Base-by-base conservation (phyloP, 2,888 invertebrate genomes). In the Anthrax anthrax region DNA sequence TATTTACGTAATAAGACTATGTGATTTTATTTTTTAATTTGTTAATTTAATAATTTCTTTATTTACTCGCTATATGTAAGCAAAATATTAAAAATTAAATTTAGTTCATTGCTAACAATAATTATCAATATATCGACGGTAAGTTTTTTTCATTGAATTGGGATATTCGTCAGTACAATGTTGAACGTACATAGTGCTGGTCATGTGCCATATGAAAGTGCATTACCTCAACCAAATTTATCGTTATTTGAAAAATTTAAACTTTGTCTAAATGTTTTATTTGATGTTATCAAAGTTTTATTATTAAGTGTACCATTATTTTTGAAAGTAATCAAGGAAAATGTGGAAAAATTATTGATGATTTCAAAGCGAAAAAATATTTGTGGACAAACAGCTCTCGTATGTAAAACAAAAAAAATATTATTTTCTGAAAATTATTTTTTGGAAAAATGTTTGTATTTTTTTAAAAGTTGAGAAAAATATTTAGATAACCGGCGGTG, bases 401-500 rank as follows among this genome's bases (percentile, higher is more conserved):
- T 49, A 45, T 19, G 27, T 38, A 10, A 17, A n/a, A 13, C 16
- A 5, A 39, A 23, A 23, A 23, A 8, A 23, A 23, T 23, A 6
- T 23, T 23, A 6, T 23, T 23, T 23, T 18, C 16, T n/a, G n/a
- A n/a, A n/a, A n/a, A 34, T 34, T 34, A 14, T 34, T 34, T 14
- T 4, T 14, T 34, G n/a, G 4, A 8, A 14, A 34, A 34, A 9
- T 34, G 12, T 8, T 8, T 34, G 6, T 9, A 27, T 16, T 18
- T 23, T 16, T 16, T 14, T 18, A 43, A 23, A n/a, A 18, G n/a
- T 39, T 39, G 29, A 8, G 18, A 12, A 39, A 38, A 10, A 27
- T 17, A 47, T 44, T 17, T 41, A 71, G 70, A 64, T 72, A 34
- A 72, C 71, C 18, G 72, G 72, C 27, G 70, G 68, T 43, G 71